Conservation (phyloP, 2,888 invertebrate genomes). For the Dermolepida albohirtum region DNA sequence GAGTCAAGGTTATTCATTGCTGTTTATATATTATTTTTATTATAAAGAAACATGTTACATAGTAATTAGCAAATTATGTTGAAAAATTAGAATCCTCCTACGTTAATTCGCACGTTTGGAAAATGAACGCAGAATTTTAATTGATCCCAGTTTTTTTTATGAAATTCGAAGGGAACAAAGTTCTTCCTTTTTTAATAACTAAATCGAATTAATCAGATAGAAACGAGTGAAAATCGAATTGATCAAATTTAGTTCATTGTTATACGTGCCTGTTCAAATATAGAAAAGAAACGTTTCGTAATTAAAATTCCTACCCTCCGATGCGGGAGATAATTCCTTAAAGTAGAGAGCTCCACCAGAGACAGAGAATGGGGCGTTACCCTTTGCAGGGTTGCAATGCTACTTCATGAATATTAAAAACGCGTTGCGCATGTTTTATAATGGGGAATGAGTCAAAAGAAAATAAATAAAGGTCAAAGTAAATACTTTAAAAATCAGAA, state of each 20-base stretch:
- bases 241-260: not conserved
- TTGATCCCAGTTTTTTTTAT: too few species aligned
- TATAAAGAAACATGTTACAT: too few species aligned
- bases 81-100: too few species aligned
- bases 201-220: too few species aligned
- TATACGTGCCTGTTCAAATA: slow-evolving; percentile 1
- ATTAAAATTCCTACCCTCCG: too few species aligned
- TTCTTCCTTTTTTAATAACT: not conserved
- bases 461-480: not conserved
- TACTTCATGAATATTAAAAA: slow-evolving; percentile 48
- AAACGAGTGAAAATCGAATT: not conserved
- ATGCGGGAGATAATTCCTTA: too few species aligned
- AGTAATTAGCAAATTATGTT: too few species aligned
- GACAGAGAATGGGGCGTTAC: slow-evolving; percentile 23
- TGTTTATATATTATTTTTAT: too few species aligned
- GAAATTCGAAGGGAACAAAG: not conserved
- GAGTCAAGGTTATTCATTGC: too few species aligned
- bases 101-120: too few species aligned
- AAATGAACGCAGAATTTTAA: too few species aligned
- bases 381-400: slow-evolving; percentile 41
- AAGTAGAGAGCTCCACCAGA: slow-evolving; percentile 27
- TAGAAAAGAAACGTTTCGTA: slow-evolving; percentile 15
- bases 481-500: too few species aligned
- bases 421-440: slow-evolving; percentile 8
- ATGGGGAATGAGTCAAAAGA: slow-evolving; percentile 3